phyloP scores from a whole-genome alignment of 1,140 invertebrate genomes.

The Cotesia typhae region DNA sequence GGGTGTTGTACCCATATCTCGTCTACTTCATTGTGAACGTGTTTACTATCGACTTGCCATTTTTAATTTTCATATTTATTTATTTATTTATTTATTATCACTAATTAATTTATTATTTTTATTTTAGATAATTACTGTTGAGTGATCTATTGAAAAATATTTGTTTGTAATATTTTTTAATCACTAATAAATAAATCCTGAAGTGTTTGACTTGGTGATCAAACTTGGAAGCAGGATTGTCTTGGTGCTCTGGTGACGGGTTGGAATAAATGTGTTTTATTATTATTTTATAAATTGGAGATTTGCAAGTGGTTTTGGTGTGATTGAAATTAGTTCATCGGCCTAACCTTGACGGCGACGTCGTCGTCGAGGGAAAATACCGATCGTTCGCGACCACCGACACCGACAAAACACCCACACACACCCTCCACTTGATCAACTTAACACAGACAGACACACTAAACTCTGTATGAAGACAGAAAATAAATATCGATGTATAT shows the following conservation, averaged over 20 bases:
- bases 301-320: slow-evolving; percentile 7
- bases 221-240: too few relatives aligned
- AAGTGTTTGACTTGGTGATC: too few relatives aligned
- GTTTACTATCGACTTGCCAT: background rate
- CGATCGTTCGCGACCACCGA: slow-evolving; percentile 32
- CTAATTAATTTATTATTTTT: too few relatives aligned
- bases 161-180: too few relatives aligned
- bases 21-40: background rate
- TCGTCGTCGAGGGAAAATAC: slow-evolving; percentile 29
- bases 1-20: background rate
- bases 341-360: slow-evolving; percentile 31
- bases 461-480: too few relatives aligned
- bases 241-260: too few relatives aligned
- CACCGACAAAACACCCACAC: slow-evolving; percentile 30
- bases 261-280: too few relatives aligned
- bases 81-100: background rate
- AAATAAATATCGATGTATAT: slow-evolving; percentile 14
- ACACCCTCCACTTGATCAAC: slow-evolving; percentile 9
- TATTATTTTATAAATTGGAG: too few relatives aligned
- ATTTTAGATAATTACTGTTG: too few relatives aligned
- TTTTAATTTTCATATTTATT: too few relatives aligned
- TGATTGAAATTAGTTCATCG: slow-evolving; percentile 14
- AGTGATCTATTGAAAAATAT: too few relatives aligned
- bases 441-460: background rate
- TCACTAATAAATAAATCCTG: too few relatives aligned